phyloP scores from a whole-genome alignment of 2,797 vertebrate genomes.

The Alectoris magna region DNA sequence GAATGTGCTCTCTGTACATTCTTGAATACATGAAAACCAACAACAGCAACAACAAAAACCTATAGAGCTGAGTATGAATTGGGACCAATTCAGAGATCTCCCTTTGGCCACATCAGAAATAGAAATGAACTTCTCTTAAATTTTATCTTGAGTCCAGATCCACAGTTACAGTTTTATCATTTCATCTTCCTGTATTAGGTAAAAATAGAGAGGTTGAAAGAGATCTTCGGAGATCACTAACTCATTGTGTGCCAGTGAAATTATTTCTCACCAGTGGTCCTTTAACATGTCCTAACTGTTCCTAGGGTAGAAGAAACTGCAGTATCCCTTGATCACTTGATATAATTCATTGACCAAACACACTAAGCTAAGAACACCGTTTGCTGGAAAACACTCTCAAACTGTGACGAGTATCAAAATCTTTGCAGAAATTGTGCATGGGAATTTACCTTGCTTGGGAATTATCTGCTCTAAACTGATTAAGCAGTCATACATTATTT shows the following conservation, averaged over 20 bases:
- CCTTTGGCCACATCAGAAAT: not conserved
- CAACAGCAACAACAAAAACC: not conserved
- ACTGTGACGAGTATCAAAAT: not conserved
- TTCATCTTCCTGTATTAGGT: not conserved
- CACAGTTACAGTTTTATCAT: not conserved
- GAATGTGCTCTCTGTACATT: fast-evolving
- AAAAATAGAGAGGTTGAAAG: not conserved
- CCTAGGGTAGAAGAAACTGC: not conserved
- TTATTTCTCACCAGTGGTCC: not conserved
- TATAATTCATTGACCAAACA: not conserved
- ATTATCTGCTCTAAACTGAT: fast-evolving
- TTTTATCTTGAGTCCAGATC: not conserved
- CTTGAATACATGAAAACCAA: not conserved
- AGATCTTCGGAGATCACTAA: not conserved
- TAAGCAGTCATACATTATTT: not conserved
- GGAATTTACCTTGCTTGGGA: not conserved
- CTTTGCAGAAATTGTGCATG: not conserved
- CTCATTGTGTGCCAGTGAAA: not conserved
- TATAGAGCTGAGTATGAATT: not conserved
- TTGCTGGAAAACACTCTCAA: not conserved
- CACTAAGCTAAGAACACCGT: not conserved
- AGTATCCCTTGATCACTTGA: not conserved
- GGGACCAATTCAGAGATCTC: not conserved
- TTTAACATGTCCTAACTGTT: not conserved
- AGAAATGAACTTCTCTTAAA: not conserved